Conservation (phyloP, 2,797 vertebrate genomes). For the Diplodus sargus region DNA sequence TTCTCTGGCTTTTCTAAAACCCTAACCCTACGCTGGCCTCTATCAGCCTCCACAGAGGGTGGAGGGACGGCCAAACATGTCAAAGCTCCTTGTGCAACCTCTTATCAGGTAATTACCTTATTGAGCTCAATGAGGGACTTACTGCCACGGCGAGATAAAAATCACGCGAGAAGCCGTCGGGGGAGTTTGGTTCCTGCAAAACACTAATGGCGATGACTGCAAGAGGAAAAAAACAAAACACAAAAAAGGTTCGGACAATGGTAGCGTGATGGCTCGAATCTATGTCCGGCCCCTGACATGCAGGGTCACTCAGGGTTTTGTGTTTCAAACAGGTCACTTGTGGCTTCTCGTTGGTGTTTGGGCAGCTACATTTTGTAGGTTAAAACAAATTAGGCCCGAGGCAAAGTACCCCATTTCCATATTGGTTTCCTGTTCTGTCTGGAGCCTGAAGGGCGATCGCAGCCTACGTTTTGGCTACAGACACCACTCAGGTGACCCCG, state of each 20-base stretch:
- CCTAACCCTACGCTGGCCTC: constrained; percentile 3
- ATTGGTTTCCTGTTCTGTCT: constrained; percentile 70
- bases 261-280: neutral
- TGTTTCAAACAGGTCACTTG: constrained; percentile 32
- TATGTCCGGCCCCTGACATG: neutral
- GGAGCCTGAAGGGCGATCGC: constrained; percentile 51
- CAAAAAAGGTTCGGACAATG: neutral
- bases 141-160: constrained; percentile 61
- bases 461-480: constrained; percentile 67
- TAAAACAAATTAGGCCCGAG: constrained; percentile 70
- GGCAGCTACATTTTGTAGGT: constrained; percentile 54
- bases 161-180: constrained; percentile 26
- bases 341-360: constrained; percentile 62
- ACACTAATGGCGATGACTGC: constrained; percentile 22
- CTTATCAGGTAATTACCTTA: constrained; percentile 71
- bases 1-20: neutral
- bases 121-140: constrained; percentile 51
- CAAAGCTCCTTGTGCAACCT: constrained; percentile 60
- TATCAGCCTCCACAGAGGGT: neutral
- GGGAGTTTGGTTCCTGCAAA: constrained; percentile 24
- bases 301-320: neutral
- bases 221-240: neutral
- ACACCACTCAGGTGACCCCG: constrained; percentile 59
- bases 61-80: constrained; percentile 40
- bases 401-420: constrained; percentile 76